Evolutionary conservation across 2,797 vertebrate species (phyloP), one percentile per base, ranked within the genome.

Genomic region (Diplodus sargus): DNA sequence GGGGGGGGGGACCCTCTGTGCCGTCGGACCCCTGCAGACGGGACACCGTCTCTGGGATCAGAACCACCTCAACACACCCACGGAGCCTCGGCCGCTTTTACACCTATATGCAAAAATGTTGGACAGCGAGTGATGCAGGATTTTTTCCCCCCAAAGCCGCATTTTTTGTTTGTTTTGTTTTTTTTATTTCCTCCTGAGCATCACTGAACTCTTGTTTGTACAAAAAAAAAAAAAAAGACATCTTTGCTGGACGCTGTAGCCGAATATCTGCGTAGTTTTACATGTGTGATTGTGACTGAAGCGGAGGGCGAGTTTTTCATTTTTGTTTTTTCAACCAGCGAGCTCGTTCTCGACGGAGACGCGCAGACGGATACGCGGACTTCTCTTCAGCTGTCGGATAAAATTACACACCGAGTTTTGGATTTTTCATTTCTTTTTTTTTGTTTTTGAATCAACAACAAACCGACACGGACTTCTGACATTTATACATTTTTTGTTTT

Each of bases 401-500:
- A 66, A 82, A 65, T 66, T 8, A 58, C 80, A 80, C 48, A 78
- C 58, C 86, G 18, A 20, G 58, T 71, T 16, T 76, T 79, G 90
- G 80, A 86, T 70, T 54, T 25, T 62, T 43, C 16, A 6, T 12
- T 68, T 43, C 16, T 9, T 12, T 68, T 39, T 68, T 43, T 18
- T 9, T 8, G 3, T 53, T 17, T 73, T 43, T 23, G 65, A 69
- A 22, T 54, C 67, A 58, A 68, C 81, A 70, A 59, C 65, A 65
- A 81, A 60, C 72, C 52, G 51, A 74, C 65, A 80, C 73, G 75
- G 72, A 90, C 86, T 80, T 86, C 76, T 79, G 80, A 89, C 89
- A 86, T 90, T 84, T 93, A 90, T 83, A 66, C 77, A 45, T 53
- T 85, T 85, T 83, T 77, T 75, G 84, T 79, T 80, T 34, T 34